Base-by-base conservation (phyloP, 2,797 vertebrate genomes). In the Centroberyx gerrardi region DNA sequence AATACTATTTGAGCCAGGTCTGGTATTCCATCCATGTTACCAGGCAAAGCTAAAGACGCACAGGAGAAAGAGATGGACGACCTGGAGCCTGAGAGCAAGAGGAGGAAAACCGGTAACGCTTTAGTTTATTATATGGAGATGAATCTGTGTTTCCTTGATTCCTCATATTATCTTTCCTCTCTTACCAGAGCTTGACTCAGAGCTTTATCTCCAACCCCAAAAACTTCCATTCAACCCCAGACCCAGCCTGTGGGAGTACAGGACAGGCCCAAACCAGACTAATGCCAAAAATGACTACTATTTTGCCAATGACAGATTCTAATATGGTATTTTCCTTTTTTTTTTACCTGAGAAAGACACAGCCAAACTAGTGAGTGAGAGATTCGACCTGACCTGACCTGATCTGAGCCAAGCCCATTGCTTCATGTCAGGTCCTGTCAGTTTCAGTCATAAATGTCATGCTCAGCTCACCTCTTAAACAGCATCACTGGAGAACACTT, bases 71-170 rank as follows among this genome's bases (percentile, higher is more conserved):
- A 76, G 15, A 8, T 33, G 0, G 84, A 89, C 7, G 15, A 33
- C 71, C 42, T 40, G 75, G 92, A 93, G 83, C 94, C 94, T 31
- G 83, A 91, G 80, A 84, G 73, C 73, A 95, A 95, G 81, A 91
- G 53, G 70, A 93, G 90, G 52, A 95, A 92, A 88, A 91, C 63
- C 1, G 54, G 81, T 38, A 12, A 68, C 0, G 64, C 6, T 33
- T 92, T n/a, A 40, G 80, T 76, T 53, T 6, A 63, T 74, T 22
- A 65, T 52, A 22, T 22, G 29, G 29, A 12, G 60, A 56, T 49
- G 5, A 10, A 55, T 12, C 33, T 49, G 51, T 31, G 15, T 8
- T 73, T 60, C 3, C 1, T 33, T 8, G 14, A 15, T 5, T 46
- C 44, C 14, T 46, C 44, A 31, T 10, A 54, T 28, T 29, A 54